A percentile compares a stretch with the other conserved stretches of the same genome.
These are phyloP conservation scores for Drosophila cognata DNA, from an alignment of 2,888 invertebrate species.

Conservation along the genomic window DNA sequence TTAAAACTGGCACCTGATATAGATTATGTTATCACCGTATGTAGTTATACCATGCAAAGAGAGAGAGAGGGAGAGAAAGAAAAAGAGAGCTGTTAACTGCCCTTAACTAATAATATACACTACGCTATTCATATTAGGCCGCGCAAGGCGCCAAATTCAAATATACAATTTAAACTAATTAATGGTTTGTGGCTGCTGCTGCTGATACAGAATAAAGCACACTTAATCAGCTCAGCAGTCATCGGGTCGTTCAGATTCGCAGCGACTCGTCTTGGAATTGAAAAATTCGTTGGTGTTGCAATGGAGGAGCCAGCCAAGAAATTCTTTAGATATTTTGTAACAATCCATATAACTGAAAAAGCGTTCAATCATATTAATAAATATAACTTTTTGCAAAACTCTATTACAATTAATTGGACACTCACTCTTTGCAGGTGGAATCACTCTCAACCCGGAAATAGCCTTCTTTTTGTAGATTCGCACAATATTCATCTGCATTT, in stretches of 20 bases:
- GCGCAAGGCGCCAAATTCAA: neutral
- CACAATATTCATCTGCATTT: constrained; percentile 43
- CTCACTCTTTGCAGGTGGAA: constrained; percentile 66
- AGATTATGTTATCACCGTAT: neutral
- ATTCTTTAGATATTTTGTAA: constrained; percentile 49
- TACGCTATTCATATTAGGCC: neutral
- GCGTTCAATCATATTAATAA: neutral
- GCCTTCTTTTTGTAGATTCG: constrained; percentile 39
- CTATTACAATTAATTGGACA: neutral
- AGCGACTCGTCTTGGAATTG: constrained; percentile 37
- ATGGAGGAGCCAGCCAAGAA: constrained; percentile 55
- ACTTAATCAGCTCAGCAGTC: constrained; percentile 33
- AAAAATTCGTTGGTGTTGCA: constrained; percentile 52
- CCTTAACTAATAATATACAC: neutral
- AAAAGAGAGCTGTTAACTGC: neutral
- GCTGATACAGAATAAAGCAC: neutral
- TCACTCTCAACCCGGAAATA: constrained; percentile 54
- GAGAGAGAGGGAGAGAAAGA: too few species aligned
- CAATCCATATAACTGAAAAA: constrained; percentile 56
- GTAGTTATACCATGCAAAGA: neutral
- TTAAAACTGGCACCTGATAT: neutral
- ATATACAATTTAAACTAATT: neutral
- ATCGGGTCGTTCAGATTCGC: constrained; percentile 28
- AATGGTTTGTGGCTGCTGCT: neutral
- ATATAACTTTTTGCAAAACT: neutral